Percentiles rank a stretch among this genome's conserved stretches.
phyloP scores from a whole-genome alignment of 2,797 vertebrate genomes.

The Enteromius radiatus region DNA sequence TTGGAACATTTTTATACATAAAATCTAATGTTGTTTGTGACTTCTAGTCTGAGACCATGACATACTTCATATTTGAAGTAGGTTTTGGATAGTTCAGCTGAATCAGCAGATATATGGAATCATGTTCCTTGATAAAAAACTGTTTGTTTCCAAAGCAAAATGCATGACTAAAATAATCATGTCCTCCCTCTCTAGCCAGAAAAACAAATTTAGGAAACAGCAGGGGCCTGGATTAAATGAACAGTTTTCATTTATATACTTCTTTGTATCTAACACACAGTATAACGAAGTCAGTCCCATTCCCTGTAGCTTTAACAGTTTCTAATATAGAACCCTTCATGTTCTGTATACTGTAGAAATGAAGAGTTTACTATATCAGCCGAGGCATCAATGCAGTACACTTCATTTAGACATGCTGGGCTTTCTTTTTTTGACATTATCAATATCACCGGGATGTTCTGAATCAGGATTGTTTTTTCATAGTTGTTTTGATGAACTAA shows the following conservation, averaged over 20 bases:
- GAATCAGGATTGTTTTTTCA: constrained; percentile 56
- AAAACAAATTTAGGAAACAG: not conserved
- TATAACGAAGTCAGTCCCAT: not conserved
- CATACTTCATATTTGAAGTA: not conserved
- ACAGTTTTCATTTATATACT: not conserved
- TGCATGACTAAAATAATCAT: not conserved
- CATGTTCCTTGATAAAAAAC: not conserved
- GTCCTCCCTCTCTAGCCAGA: not conserved
- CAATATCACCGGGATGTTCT: constrained; percentile 39
- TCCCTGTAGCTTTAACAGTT: not conserved
- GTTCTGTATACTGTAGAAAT: not conserved
- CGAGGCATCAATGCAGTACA: not conserved
- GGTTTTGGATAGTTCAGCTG: not conserved
- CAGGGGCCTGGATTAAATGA: not conserved
- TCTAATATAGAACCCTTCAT: not conserved
- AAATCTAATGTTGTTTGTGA: not conserved
- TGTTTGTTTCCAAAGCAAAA: not conserved
- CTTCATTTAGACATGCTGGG: not conserved
- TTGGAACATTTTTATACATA: constrained; percentile 3
- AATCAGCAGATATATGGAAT: not conserved
- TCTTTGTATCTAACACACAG: not conserved
- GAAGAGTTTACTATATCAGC: not conserved
- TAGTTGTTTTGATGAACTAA: constrained; percentile 61
- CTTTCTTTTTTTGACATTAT: constrained; percentile 17
- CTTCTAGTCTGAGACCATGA: not conserved